Conservation (phyloP, 2,888 invertebrate species). For the Myopa testacea region DNA sequence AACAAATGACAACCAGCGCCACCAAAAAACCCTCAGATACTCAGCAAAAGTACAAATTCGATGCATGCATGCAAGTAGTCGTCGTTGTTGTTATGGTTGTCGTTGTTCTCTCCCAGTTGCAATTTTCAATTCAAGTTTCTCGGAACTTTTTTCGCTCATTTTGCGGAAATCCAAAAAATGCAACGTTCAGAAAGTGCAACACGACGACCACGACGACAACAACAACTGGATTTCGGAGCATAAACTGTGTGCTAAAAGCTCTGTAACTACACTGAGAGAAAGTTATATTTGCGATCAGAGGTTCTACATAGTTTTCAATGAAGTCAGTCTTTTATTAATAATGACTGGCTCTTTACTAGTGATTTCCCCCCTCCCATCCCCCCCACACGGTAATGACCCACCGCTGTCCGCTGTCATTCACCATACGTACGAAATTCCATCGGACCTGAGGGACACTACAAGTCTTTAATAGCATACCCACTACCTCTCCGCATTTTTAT, state of each 20-base stretch:
- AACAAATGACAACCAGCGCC: constrained; percentile 45
- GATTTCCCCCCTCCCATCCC: too few relatives aligned
- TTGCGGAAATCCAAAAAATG: constrained; percentile 20
- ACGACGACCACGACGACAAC: constrained; percentile 19
- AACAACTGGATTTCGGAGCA: neutral
- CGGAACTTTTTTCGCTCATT: constrained; percentile 9
- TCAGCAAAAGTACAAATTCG: constrained; percentile 41
- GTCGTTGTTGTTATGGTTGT: constrained; percentile 16
- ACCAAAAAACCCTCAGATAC: constrained; percentile 47
- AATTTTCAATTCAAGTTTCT: constrained; percentile 17
- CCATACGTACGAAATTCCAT: too few relatives aligned
- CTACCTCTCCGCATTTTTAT: too few relatives aligned
- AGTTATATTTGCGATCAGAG: neutral
- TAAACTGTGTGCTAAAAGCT: neutral
- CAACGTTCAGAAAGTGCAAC: constrained; percentile 15
- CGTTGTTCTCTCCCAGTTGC: neutral
- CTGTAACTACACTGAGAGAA: neutral
- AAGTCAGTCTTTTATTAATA: too few relatives aligned
- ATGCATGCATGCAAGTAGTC: constrained; percentile 42
- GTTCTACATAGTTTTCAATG: too few relatives aligned
- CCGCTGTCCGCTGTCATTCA: too few relatives aligned
- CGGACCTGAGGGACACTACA: too few relatives aligned
- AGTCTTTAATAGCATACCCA: too few relatives aligned
- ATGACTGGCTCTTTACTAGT: too few relatives aligned
- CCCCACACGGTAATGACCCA: too few relatives aligned